Conservation (phyloP, 2,888 invertebrate genomes). For the Platycnemis pennipes region DNA sequence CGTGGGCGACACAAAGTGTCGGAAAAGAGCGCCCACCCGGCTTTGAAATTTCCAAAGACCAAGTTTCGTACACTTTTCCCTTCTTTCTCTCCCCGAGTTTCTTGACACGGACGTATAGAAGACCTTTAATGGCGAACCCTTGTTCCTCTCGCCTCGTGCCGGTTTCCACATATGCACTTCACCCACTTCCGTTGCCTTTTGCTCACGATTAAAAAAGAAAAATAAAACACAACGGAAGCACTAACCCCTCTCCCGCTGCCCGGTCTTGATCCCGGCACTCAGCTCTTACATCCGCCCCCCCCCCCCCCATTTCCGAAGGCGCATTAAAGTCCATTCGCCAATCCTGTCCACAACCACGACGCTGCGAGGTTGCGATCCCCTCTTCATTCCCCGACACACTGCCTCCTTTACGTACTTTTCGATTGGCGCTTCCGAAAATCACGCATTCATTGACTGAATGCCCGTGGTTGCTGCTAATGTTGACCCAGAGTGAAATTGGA, state of each 20-base stretch:
- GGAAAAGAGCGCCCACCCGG: not conserved
- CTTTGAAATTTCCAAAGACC: not conserved
- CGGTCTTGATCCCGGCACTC: not conserved
- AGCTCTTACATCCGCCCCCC: not conserved
- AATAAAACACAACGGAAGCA: not conserved
- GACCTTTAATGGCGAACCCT: conserved; percentile 4
- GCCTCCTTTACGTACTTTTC: not conserved
- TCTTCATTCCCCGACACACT: not conserved
- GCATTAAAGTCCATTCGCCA: not conserved
- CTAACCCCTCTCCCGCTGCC: not conserved
- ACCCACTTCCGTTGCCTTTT: not conserved
- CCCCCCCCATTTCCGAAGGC: not conserved
- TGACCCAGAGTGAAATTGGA: too few relatives aligned
- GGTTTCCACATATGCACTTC: not conserved
- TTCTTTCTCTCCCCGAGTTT: not conserved
- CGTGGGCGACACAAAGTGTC: not conserved
- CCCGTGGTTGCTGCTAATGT: too few relatives aligned
- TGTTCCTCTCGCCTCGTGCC: not conserved
- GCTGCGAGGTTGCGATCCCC: not conserved
- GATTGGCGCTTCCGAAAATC: not conserved
- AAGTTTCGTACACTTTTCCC: conserved; percentile 2
- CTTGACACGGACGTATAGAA: not conserved
- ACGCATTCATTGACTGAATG: too few relatives aligned
- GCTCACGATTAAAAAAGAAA: too few relatives aligned
- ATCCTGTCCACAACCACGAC: not conserved